Evolutionary conservation across 2,797 vertebrate genomes (phyloP).

Genomic region (Scolopax bukidnonensis): DNA sequence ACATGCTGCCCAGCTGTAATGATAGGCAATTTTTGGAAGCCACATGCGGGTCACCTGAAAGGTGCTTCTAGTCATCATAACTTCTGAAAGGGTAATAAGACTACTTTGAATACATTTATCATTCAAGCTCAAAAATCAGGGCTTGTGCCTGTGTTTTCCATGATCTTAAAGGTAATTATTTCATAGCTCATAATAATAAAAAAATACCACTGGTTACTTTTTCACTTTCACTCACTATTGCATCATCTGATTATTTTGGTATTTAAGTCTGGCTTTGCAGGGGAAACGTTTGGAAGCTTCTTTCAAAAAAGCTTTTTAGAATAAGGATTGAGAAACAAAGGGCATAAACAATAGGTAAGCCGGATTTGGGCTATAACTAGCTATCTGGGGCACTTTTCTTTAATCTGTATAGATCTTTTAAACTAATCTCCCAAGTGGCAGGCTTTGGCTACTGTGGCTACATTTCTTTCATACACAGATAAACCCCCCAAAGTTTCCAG

Average conservation of each 20-base stretch:
- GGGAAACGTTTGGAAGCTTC: background rate
- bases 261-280: background rate
- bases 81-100: background rate
- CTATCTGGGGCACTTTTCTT: background rate
- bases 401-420: conserved; percentile 6
- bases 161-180: background rate
- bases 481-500: background rate
- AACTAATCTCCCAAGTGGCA: conserved; percentile 34
- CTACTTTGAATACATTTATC: background rate
- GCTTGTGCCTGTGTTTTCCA: background rate
- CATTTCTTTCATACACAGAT: background rate
- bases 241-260: background rate
- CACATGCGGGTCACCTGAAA: accelerated
- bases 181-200: background rate
- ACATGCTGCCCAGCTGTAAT: background rate
- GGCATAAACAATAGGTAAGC: conserved; percentile 5
- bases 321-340: conserved; percentile 14
- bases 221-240: background rate
- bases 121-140: background rate
- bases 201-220: background rate
- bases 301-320: background rate
- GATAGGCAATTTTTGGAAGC: background rate
- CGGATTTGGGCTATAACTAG: conserved; percentile 30
- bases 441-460: background rate
- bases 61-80: background rate